Base-by-base conservation (phyloP, 2,113 vertebrate genomes). In the Columba janthina region DNA sequence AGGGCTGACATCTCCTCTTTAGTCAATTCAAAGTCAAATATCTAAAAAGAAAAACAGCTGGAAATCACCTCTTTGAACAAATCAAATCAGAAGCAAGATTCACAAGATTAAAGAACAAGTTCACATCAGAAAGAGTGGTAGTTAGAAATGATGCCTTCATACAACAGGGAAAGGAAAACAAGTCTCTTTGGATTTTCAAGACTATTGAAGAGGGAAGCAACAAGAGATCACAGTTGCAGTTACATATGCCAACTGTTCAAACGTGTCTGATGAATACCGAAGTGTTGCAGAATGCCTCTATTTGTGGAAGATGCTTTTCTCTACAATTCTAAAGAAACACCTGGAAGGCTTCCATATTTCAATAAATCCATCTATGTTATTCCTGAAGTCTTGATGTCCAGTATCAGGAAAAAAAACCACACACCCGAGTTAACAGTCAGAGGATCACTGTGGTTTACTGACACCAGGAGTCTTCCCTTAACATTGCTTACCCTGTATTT, bases 11-110 rank as follows among this genome's bases (percentile, higher is more conserved):
- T 98, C 28, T 99, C 99, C 31, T 98, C 98, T 5, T 97, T 97
- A 51, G 89, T 98, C 65, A 99, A 95, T 42, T 99, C 96, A 96
- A 99, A 99, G 96, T 99, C 99, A 98, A 99, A 99, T 80, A 99
- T 98, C 99, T 99, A 89, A n/a, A 5, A 90, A 64, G 51, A 69
- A 12, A 83, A 80, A 20, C 9, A 94, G 26, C 16, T 46, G 15
- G 36, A 74, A 70, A 38, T 82, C 16, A 70, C 34, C 11, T 44
- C 24, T 78, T 29, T 44, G 60, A 86, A 31, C 26, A 81, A 74
- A n/a, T 17, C 40, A 57, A 46, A 80, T 22, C 54, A 85, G 46
- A 62, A 85, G n/a, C 22, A 46, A 64, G 34, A 54, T 10, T 92
- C 50, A 61, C 15, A 16, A 73, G 31, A 29, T 19, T 20, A 58